Percentiles rank a stretch among this genome's conserved stretches.
Evolutionary conservation across 1,140 invertebrate genomes (phyloP).

Genomic region (Procambarus clarkii): DNA sequence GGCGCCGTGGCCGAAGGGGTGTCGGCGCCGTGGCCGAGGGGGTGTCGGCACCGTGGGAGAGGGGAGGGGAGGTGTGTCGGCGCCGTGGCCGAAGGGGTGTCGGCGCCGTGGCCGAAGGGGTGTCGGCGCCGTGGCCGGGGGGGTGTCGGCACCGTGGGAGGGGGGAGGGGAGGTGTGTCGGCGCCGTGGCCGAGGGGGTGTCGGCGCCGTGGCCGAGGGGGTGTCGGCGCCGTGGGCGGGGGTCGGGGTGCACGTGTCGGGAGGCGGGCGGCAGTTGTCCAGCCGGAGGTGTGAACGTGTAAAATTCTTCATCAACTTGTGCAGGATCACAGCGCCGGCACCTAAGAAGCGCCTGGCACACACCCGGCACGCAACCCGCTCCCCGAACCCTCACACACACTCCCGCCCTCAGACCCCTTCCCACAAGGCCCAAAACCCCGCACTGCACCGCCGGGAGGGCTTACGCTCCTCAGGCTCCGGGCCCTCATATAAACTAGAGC

Average conservation of each 20-base stretch:
- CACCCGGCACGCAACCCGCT: background rate
- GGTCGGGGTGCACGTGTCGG: no score
- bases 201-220: no score
- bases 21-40: no score
- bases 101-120: background rate
- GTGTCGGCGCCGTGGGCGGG: no score
- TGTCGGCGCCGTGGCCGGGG: no score
- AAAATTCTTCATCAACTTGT: conserved; percentile 66
- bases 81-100: background rate
- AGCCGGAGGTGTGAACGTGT: conserved; percentile 63
- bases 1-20: no score
- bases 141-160: no score
- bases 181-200: no score
- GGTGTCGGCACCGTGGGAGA: no score
- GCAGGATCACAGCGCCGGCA: conserved; percentile 52
- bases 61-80: no score
- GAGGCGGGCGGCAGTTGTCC: conserved; percentile 45
- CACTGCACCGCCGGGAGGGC: no score
- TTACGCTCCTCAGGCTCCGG: background rate
- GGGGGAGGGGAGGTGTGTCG: no score
- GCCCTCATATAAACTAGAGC: conserved; percentile 60
- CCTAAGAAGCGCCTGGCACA: conserved; percentile 17
- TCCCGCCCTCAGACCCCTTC: background rate
- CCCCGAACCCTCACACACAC: background rate
- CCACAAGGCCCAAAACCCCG: background rate